phyloP scores from a whole-genome alignment of 2,113 vertebrate species.

The Callaeas wilsoni region DNA sequence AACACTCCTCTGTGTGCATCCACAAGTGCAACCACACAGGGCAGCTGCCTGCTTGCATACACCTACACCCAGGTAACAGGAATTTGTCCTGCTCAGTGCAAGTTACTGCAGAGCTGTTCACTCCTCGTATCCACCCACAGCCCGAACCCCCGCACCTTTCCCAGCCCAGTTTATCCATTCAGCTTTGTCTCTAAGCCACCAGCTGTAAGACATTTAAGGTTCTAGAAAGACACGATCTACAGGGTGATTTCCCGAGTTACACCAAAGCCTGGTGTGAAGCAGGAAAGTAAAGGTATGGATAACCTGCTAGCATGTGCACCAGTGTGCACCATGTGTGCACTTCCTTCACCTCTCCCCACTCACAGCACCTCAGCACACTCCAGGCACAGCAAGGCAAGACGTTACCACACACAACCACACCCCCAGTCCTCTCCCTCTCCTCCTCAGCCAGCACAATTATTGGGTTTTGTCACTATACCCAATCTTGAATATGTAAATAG shows the following conservation, averaged over 20 bases:
- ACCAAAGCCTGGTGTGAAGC: not conserved
- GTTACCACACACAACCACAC: fast-evolving
- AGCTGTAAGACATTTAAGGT: not conserved
- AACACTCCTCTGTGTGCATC: not conserved
- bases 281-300: not conserved
- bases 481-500: not conserved
- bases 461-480: not conserved
- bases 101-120: not conserved
- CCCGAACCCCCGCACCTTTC: not conserved
- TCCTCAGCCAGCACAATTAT: not conserved
- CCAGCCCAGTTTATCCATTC: not conserved
- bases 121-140: not conserved
- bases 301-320: not conserved
- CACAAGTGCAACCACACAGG: not conserved
- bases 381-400: not conserved
- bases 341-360: not conserved
- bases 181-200: not conserved
- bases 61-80: not conserved
- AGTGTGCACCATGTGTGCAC: no score
- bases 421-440: not conserved
- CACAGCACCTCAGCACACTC: not conserved
- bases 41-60: not conserved
- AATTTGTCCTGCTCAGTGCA: not conserved
- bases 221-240: not conserved
- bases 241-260: not conserved